Evolutionary conservation across 1,140 invertebrate genomes (phyloP), one percentile per base, ranked within the genome.

Genomic region (Drosophila novamexicana): DNA sequence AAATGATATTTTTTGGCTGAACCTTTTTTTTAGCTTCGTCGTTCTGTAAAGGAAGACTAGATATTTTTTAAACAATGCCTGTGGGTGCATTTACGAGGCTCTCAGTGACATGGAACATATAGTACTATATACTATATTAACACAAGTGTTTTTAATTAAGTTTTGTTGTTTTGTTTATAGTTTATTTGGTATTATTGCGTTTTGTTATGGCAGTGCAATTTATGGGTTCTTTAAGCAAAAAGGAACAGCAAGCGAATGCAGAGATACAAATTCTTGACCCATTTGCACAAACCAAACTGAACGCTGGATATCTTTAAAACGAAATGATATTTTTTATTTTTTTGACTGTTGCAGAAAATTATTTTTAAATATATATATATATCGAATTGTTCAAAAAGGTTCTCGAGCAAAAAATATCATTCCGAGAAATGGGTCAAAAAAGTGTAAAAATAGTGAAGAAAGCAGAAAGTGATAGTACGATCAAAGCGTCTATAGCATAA

Each of bases 391-490:
- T 72, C 54, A 89, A 88, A 88, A 84, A 91, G 88, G 80, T 90
- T 88, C 81, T 78, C 67, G 66, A 79, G 78, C 88, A 83, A 91
- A 92, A 92, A 92, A 92, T 92, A 92, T 92, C 91, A 92, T 92
- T 92, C 85, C 91, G 90, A 89, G 76, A 88, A 90, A 91, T 91
- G 80, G 82, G 80, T 86, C 77, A 81, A 90, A 79, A 57, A 83
- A 70, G 70, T 79, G 67, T 58, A 56, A 47, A 6, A 50, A 71
- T 53, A 77, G 22, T 29, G 62, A 61, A 76, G 57, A 50, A 53
- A 68, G 64, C 36, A 58, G 7, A 66, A 61, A 18, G 18, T 67
- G 62, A 61, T 16, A 57, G 56, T 39, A 49, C 56, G 65, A 42
- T 49, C 53, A 53, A 47, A 62, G 58, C 52, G 39, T 36, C 14